Evolutionary conservation across 2,113 vertebrate species (phyloP), one percentile per base, ranked within the genome.

Genomic region (Oxygymnocypris stewartii): DNA sequence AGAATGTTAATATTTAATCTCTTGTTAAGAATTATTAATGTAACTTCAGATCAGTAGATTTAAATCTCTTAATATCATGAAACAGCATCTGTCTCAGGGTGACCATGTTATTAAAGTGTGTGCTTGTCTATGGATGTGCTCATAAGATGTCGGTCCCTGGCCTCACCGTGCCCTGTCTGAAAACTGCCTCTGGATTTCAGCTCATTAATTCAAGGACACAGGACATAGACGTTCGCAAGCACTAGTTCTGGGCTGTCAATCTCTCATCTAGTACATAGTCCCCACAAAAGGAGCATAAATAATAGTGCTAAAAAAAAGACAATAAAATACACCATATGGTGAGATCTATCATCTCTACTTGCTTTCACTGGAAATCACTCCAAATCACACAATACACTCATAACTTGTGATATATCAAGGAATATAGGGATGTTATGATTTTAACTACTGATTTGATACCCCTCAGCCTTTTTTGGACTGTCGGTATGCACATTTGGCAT

Each of bases 121-220:
- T 51, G 63, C 47, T 82, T 49, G 37, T 79, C 79, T 57, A 23
- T 75, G 11, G 6, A 42, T 76, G 35, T 63, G 61, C 44, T 75
- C n/a, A 9, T 81, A 78, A 69, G 9, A 12, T 59, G 28, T 23
- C 23, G 61, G 31, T 8, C 65, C 40, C 74, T 85, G 84, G 54
- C 84, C 65, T 85, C 59, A 7, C 40, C 6, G 8, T 47, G 71
- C 65, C 87, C 69, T 35, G 31, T 84, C 82, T 57, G 13, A 44
- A 87, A 84, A 77, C 54, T 51, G 54, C 59, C 81, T 77, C 80
- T 86, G 84, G 20, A 61, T 76, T 71, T 86, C 31, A 44, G 78
- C 63, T 86, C 85, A 88, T 83, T 85, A 87, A 6, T 49, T 83
- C 77, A 79, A 87, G 80, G 77, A 74, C n/a, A 40, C 14, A 23